Conservation (phyloP, 2,113 vertebrate species). For the Ibidorhyncha struthersii region DNA sequence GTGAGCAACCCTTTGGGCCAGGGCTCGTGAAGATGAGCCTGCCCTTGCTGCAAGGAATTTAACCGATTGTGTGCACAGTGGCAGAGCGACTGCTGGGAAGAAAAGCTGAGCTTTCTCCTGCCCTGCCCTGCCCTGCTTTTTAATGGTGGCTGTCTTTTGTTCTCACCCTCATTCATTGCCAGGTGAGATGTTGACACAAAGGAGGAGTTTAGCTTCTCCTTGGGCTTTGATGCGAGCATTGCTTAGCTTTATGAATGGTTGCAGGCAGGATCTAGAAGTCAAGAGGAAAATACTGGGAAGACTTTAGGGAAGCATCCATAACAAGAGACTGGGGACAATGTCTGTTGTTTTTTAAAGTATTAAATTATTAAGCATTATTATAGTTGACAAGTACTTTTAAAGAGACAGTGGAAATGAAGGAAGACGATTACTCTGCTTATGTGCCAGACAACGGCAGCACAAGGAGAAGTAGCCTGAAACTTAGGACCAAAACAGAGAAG, state of each 20-base stretch:
- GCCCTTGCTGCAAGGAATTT: too few relatives aligned
- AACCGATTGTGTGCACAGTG: accelerated
- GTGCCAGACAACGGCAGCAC: neutral
- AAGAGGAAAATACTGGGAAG: neutral
- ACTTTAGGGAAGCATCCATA: neutral
- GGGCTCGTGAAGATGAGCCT: neutral
- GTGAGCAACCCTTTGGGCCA: neutral
- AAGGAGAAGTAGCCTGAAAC: neutral
- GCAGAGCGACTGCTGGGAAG: accelerated
- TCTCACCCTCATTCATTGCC: neutral
- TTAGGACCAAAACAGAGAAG: neutral
- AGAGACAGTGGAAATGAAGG: neutral
- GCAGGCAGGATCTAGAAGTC: neutral
- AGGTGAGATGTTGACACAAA: neutral
- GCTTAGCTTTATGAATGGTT: neutral
- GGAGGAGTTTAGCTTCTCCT: neutral
- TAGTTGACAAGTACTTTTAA: neutral
- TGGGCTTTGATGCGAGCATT: neutral
- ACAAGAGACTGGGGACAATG: too few relatives aligned
- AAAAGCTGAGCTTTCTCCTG: neutral
- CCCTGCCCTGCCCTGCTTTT: too few relatives aligned
- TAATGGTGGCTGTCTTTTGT: too few relatives aligned
- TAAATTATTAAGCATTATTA: too few relatives aligned
- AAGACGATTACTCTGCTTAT: neutral
- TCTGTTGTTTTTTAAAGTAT: neutral